Conservation (phyloP, 2,113 vertebrate species). For the Sorex araneus region DNA sequence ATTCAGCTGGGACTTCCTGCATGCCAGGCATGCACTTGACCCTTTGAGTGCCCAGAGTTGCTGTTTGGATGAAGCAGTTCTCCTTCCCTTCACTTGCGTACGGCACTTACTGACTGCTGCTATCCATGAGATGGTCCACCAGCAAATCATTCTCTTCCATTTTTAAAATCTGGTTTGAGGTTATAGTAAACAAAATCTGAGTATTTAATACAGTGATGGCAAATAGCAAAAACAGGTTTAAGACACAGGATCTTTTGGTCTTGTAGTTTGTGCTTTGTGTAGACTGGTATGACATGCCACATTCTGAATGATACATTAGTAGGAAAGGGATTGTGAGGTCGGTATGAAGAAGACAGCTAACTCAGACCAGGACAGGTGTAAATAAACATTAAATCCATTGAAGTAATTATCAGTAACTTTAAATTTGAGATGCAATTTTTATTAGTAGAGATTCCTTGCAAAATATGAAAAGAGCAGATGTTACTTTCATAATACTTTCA, state of each 20-base stretch:
- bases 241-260: conserved; percentile 48
- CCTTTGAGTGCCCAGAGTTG: not conserved
- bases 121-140: not conserved
- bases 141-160: not conserved
- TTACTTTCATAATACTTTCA: conserved; percentile 70
- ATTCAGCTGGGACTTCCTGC: too few relatives aligned
- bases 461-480: conserved; percentile 67
- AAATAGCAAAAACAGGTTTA: conserved; percentile 42
- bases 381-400: conserved; percentile 47
- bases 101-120: too few relatives aligned
- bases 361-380: conserved; percentile 9
- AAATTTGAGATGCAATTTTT: conserved; percentile 66
- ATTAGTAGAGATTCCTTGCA: conserved; percentile 69
- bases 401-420: conserved; percentile 60
- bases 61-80: conserved; percentile 54
- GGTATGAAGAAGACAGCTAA: conserved; percentile 49
- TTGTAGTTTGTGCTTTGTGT: conserved; percentile 42
- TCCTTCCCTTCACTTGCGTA: not conserved
- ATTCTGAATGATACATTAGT: conserved; percentile 43
- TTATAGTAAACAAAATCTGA: conserved; percentile 59
- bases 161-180: not conserved
- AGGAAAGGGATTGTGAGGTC: conserved; percentile 6
- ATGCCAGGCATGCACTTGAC: too few relatives aligned
- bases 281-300: not conserved
- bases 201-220: conserved; percentile 28